Base-by-base conservation (phyloP, 2,888 invertebrate species). In the Cosmia trapezina region DNA sequence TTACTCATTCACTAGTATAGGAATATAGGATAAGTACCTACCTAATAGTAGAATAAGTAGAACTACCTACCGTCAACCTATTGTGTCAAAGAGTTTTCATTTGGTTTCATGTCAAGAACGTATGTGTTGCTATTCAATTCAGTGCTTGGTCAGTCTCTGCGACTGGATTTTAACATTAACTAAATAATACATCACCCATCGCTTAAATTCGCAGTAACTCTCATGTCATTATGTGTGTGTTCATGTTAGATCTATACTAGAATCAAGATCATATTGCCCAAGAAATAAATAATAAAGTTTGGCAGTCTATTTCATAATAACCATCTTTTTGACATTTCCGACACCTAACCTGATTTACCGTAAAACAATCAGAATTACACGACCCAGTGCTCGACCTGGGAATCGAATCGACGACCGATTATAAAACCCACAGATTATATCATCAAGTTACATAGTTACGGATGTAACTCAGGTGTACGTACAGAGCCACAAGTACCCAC, bases 361-460 rank as follows among this genome's bases (percentile, higher is more conserved):
- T 54, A 57, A 61, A 53, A 19, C n/a, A 22, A 53, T 51, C 28
- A 28, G 2, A 22, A 37, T 64, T 47, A 47, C 47, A 22, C 19
- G 57, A 59, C 37, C 17, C 11, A 75, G 51, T 47, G n/a, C 9
- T 45, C 45, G 51, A 67, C n/a, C 67, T 76, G 60, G 60, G 78
- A 51, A 62, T 54, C 28, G 47, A 73, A 63, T 73, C 43, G 47
- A 62, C 19, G 33, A 28, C 33, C 57, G 62, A 73, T 67, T 74
- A 63, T 59, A 73, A 63, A 65, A 65, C 56, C 17, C 67, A 43
- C 17, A n/a, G 33, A 33, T 78, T 80, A 81, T 45, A 60, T 76
- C 33, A 79, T 59, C 62, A 59, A 64, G 51, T 81, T 60, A 54
- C 33, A 71, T 53, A 69, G 76, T 64, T 71, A 65, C 81, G 68